phyloP scores from a whole-genome alignment of 1,140 invertebrate genomes.

The Drosophila asahinai region DNA sequence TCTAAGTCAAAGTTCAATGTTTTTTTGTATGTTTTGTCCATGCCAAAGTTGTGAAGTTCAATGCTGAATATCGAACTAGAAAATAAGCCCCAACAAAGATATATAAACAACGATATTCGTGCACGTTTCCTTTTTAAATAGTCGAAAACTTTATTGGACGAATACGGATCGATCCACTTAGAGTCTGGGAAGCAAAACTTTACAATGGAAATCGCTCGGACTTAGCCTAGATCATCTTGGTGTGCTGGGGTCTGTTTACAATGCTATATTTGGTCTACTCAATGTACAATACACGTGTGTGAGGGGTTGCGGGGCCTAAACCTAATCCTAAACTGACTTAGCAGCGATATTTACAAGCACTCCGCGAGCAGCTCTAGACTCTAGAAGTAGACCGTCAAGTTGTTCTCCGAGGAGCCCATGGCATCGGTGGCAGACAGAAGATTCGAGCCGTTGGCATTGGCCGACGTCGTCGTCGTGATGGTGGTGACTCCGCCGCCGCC shows the following conservation, averaged over 20 bases:
- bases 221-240: constrained; percentile 32
- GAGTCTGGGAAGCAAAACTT: constrained; percentile 73
- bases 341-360: constrained; percentile 69
- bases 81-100: constrained; percentile 41
- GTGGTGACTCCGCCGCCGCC: constrained; percentile 49
- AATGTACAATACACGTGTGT: constrained; percentile 66
- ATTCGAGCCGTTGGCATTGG: constrained; percentile 58
- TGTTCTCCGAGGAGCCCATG: constrained; percentile 84
- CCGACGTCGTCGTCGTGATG: constrained; percentile 50
- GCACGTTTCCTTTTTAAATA: constrained; percentile 20
- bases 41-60: constrained; percentile 73
- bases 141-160: constrained; percentile 53
- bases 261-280: constrained; percentile 82
- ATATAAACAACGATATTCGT: constrained; percentile 58
- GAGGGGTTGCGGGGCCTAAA: constrained; percentile 35
- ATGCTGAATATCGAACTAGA: constrained; percentile 64
- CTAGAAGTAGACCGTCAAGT: constrained; percentile 83
- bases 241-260: constrained; percentile 65
- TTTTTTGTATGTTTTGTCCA: constrained; percentile 42
- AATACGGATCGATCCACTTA: constrained; percentile 21
- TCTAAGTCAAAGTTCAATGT: constrained; percentile 5
- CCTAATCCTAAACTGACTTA: constrained; percentile 61
- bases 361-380: neutral
- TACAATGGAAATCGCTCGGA: constrained; percentile 72
- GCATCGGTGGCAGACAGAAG: constrained; percentile 74